These are phyloP conservation scores for Tenthredo livida DNA, from an alignment of 2,888 invertebrate genomes.

Conservation along the genomic window DNA sequence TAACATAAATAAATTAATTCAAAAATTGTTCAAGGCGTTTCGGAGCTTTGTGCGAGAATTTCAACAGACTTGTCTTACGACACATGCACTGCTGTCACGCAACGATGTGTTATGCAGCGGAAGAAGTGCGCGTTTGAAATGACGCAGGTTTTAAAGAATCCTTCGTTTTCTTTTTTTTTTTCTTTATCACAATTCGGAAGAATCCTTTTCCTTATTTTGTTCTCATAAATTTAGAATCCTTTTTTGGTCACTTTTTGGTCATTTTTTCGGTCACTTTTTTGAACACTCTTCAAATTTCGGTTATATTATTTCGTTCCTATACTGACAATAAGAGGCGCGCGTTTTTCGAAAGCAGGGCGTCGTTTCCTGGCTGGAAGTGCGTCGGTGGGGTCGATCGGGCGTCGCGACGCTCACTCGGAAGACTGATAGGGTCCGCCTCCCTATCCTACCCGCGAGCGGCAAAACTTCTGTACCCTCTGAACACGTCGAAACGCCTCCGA, in stretches of 20 bases:
- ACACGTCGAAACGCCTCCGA: slow-evolving; percentile 34
- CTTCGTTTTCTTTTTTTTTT: too few species aligned
- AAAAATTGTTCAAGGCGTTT: not conserved
- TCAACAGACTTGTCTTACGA: slow-evolving; percentile 30
- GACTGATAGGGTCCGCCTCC: slow-evolving; percentile 65
- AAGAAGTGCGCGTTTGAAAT: not conserved
- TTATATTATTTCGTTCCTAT: not conserved
- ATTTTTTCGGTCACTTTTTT: not conserved
- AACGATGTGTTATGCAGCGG: not conserved
- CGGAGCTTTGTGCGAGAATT: not conserved
- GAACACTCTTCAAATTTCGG: not conserved
- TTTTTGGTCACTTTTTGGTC: not conserved
- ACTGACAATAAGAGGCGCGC: not conserved
- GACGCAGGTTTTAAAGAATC: not conserved
- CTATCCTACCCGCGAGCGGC: slow-evolving; percentile 37
- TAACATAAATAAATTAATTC: slow-evolving; percentile 36
- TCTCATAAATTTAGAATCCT: not conserved
- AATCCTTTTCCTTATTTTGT: not conserved
- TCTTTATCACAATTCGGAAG: not conserved
- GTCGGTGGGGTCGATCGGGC: slow-evolving; percentile 57
- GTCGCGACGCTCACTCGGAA: slow-evolving; percentile 67
- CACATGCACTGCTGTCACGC: not conserved
- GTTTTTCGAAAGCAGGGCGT: slow-evolving; percentile 41
- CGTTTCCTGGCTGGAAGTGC: slow-evolving; percentile 47
- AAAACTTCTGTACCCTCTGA: slow-evolving; percentile 46